Percentiles rank a stretch among this genome's conserved stretches.
phyloP scores from a whole-genome alignment of 1,140 invertebrate genomes.

The Heliothis virescens region DNA sequence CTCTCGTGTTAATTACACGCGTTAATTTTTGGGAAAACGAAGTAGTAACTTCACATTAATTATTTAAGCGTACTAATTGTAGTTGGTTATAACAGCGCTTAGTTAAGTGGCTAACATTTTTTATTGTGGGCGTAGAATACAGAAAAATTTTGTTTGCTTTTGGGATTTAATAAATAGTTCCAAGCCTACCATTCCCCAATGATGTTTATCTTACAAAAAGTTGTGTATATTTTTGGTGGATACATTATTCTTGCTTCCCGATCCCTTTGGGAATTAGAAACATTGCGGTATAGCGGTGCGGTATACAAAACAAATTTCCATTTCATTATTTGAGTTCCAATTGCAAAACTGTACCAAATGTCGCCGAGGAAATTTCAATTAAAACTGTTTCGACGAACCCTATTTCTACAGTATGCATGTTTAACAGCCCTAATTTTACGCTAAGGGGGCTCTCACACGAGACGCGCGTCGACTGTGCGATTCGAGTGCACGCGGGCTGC shows the following conservation, averaged over 20 bases:
- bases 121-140: not conserved
- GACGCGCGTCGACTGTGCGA: conserved; percentile 42
- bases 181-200: conserved; percentile 1
- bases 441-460: conserved; percentile 36
- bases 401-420: conserved; percentile 9
- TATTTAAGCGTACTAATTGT: conserved; percentile 30
- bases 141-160: not conserved
- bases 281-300: not conserved
- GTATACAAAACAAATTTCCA: not conserved
- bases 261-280: conserved; percentile 9
- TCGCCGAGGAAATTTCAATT: conserved; percentile 26
- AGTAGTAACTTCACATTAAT: conserved; percentile 33
- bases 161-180: not conserved
- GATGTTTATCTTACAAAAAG: conserved; percentile 2
- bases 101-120: conserved; percentile 11
- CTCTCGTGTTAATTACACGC: conserved; percentile 20
- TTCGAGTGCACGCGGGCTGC: conserved; percentile 40
- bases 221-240: conserved; percentile 9
- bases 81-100: conserved; percentile 6
- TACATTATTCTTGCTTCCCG: conserved; percentile 1
- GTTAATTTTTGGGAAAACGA: conserved; percentile 35
- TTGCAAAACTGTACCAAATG: conserved; percentile 19
- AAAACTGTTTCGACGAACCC: conserved; percentile 38
- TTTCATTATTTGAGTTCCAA: conserved; percentile 20
- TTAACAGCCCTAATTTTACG: conserved; percentile 36